Evolutionary conservation across 2,113 vertebrate genomes (phyloP).

Genomic region (Gavia stellata): DNA sequence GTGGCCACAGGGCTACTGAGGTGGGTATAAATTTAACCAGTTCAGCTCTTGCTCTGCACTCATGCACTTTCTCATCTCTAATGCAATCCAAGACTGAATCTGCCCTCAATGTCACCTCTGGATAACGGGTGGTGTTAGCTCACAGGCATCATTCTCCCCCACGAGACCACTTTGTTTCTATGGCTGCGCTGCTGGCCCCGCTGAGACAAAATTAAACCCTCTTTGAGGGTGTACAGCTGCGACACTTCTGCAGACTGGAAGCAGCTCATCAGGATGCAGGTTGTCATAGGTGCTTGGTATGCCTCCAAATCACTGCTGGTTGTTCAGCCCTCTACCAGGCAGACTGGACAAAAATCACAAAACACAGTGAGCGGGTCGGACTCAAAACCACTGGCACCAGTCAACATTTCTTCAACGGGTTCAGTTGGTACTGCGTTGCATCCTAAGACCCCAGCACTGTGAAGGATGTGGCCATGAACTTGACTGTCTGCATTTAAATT

Average conservation of each 20-base stretch:
- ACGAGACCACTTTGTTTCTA: neutral
- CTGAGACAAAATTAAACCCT: neutral
- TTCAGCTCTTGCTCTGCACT: neutral
- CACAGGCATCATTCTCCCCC: neutral
- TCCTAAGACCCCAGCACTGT: neutral
- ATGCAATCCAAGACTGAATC: neutral
- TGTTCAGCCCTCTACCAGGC: neutral
- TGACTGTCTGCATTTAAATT: neutral
- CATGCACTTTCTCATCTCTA: neutral
- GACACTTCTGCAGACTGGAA: neutral
- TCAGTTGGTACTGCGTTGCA: neutral
- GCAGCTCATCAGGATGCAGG: neutral
- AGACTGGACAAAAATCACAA: neutral
- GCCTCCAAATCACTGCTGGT: neutral
- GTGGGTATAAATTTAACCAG: neutral
- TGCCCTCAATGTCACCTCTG: neutral
- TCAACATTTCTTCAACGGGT: neutral
- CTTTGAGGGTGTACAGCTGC: neutral
- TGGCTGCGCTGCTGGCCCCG: neutral
- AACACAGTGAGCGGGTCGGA: rapidly evolving
- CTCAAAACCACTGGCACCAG: neutral
- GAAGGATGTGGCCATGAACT: neutral
- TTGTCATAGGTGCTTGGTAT: neutral
- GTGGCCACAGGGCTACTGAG: neutral
- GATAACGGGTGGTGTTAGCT: neutral